These are phyloP conservation scores for Anoplophora glabripennis DNA, from an alignment of 1,140 invertebrate species.

Conservation along the genomic window DNA sequence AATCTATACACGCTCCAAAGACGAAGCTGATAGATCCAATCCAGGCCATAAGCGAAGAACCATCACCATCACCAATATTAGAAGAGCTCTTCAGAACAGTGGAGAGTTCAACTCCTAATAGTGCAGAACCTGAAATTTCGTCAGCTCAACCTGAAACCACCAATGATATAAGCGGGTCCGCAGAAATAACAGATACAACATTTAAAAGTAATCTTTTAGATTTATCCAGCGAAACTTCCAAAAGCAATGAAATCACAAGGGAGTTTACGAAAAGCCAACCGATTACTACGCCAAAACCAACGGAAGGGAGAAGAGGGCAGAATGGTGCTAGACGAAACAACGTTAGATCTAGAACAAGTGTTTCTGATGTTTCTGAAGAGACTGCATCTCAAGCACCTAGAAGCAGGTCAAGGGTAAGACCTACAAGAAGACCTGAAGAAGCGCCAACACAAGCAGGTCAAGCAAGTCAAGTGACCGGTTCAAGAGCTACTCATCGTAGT, in stretches of 20 bases:
- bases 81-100: conserved; percentile 17
- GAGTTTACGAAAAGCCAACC: conserved; percentile 11
- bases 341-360: conserved; percentile 26
- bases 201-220: conserved; percentile 14
- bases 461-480: neutral
- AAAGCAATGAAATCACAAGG: conserved; percentile 3
- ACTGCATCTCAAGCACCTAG: neutral
- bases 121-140: conserved; percentile 14
- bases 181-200: neutral
- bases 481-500: neutral
- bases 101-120: conserved; percentile 19
- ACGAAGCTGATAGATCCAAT: conserved; percentile 10
- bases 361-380: conserved; percentile 4
- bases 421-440: conserved; percentile 16
- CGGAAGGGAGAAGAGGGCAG: conserved; percentile 4
- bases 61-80: conserved; percentile 3
- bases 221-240: conserved; percentile 8
- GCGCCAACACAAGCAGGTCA: neutral
- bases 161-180: neutral
- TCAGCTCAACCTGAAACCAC: conserved; percentile 16
- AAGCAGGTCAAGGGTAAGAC: conserved; percentile 4
- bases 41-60: conserved; percentile 4
- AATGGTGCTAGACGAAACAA: conserved; percentile 6
- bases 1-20: conserved; percentile 30
- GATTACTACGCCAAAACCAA: conserved; percentile 9